phyloP scores from a whole-genome alignment of 2,888 invertebrate genomes.

The Drosophila prostipennis region DNA sequence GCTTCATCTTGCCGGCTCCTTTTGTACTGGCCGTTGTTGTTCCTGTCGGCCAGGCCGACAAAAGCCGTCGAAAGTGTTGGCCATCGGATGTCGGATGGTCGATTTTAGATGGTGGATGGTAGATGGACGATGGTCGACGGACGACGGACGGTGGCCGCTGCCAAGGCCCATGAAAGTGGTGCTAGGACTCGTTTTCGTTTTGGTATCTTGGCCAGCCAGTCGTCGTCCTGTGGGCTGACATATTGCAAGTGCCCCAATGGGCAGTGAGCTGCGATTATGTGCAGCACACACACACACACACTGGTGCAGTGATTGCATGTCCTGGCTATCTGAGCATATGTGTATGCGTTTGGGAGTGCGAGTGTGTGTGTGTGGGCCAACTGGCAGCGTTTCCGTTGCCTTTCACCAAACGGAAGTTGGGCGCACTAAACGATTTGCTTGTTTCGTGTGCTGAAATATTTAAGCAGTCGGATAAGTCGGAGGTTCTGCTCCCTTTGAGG shows the following conservation, averaged over 20 bases:
- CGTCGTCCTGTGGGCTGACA: constrained; percentile 61
- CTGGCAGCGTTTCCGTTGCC: constrained; percentile 60
- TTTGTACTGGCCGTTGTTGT: constrained; percentile 45
- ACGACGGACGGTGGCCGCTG: constrained; percentile 28
- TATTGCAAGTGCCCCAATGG: constrained; percentile 77
- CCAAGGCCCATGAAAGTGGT: constrained; percentile 50
- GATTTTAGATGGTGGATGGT: constrained; percentile 5
- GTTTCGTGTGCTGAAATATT: constrained; percentile 69
- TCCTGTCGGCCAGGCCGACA: constrained; percentile 27
- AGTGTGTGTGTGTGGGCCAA: constrained; percentile 24
- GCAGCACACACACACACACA: constrained; percentile 38
- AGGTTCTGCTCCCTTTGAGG: constrained; percentile 7
- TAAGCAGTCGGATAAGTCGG: constrained; percentile 46
- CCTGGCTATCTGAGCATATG: constrained; percentile 24
- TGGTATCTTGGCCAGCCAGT: constrained; percentile 68
- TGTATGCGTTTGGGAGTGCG: constrained; percentile 2
- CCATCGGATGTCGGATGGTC: constrained; percentile 35
- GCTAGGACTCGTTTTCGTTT: constrained; percentile 34
- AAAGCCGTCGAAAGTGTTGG: constrained; percentile 54
- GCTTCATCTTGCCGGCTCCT: constrained; percentile 46
- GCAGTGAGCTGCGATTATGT: constrained; percentile 76
- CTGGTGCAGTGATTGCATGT: constrained; percentile 45
- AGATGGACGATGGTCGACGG: constrained; percentile 51
- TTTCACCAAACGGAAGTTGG: constrained; percentile 70
- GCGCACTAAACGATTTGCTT: constrained; percentile 79